Base-by-base conservation (phyloP, 2,888 invertebrate genomes). In the Tineola bisselliella region DNA sequence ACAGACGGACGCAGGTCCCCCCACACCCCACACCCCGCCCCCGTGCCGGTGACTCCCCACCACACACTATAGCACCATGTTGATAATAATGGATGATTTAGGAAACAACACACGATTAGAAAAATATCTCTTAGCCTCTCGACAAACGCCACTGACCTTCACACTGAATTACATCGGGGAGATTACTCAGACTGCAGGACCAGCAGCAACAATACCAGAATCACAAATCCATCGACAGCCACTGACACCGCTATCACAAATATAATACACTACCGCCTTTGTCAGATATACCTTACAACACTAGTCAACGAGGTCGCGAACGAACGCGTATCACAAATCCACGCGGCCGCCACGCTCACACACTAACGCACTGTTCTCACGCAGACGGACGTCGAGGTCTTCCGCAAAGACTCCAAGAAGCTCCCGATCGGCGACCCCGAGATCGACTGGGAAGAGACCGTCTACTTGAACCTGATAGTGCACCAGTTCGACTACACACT, bases 391-490 rank as follows among this genome's bases (percentile, higher is more conserved):
- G 94, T 99, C 67, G 98, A 99, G 87, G 99, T 99, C 66, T 98
- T 96, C 87, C 93, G 99, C 65, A 96, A 97, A 86, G 97, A 98
- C 84, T 98, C 98, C 73, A 93, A 96, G 75, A 97, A 98, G 82
- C 88, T 98, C 73, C 99, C 99, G 60, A 94, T 98, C 72, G 96
- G 96, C 63, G 98, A 99, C 88, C 94, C 95, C 52, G 95, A 95
- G 75, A 94, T 98, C 70, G 98, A 99, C 86, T 99, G 99, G 99
- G 98, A 99, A 86, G 99, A 99, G 88, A 99, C 98, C 62, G 97
- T 99, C 65, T 99, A 98, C 87, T 90, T 99, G 67, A 99, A 99
- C 88, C 90, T 99, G 79, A 93, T 99, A 70, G 94, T 99, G 76
- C 99, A 99, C 86, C 98, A 99, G 89, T 96, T 99, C 86, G 97